These are phyloP conservation scores for Dromaius novaehollandiae DNA, from an alignment of 2,113 vertebrate genomes.

Conservation along the genomic window DNA sequence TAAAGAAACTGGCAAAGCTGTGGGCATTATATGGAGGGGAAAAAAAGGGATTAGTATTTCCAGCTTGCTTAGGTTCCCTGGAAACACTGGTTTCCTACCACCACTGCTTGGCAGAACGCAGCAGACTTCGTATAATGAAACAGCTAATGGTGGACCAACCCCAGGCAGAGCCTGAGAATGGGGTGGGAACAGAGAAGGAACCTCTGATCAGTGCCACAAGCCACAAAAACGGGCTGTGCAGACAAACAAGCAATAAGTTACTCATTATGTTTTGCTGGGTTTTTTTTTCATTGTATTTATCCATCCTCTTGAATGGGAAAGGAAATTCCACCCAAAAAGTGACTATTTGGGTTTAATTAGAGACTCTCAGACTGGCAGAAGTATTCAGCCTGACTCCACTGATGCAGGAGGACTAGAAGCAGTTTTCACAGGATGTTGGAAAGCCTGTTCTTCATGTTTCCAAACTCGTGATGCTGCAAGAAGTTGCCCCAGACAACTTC, in stretches of 20 bases:
- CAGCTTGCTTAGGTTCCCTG: background rate
- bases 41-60: background rate
- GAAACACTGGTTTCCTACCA: background rate
- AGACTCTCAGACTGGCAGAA: background rate
- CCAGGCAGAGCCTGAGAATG: background rate
- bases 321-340: background rate
- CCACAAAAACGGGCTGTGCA: background rate
- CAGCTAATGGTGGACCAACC: background rate
- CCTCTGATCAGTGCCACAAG: background rate
- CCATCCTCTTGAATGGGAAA: background rate
- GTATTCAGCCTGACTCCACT: background rate
- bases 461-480: background rate
- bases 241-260: background rate
- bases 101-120: background rate
- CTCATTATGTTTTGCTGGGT: background rate
- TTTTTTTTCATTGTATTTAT: background rate
- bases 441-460: background rate
- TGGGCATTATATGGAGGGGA: fast-evolving
- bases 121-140: background rate
- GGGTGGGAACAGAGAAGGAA: background rate
- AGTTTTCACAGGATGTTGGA: background rate
- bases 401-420: background rate
- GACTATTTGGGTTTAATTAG: background rate
- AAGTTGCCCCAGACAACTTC: background rate
- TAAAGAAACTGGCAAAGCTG: background rate